These are phyloP conservation scores for Nerophis lumbriciformis DNA, from an alignment of 2,113 vertebrate species.

Conservation along the genomic window DNA sequence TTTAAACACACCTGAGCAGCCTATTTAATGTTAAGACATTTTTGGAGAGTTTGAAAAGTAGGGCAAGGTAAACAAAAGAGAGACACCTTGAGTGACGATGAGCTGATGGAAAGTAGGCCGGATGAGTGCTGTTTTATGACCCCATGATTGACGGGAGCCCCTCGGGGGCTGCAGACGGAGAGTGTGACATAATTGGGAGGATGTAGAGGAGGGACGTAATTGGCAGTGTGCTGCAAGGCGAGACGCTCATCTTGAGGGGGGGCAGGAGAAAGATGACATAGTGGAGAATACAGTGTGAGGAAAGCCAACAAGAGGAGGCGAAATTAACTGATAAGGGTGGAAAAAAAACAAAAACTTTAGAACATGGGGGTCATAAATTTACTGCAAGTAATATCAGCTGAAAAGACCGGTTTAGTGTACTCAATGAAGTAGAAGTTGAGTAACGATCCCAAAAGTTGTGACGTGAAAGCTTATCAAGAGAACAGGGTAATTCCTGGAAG, in stretches of 20 bases:
- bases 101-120: slow-evolving; percentile 44
- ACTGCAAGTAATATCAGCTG: slow-evolving; percentile 30
- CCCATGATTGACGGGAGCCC: slow-evolving; percentile 42
- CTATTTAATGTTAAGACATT: background rate
- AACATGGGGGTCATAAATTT: background rate
- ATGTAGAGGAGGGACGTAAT: slow-evolving; percentile 22
- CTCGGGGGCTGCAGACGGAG: slow-evolving; percentile 31
- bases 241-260: slow-evolving; percentile 16
- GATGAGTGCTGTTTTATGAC: slow-evolving; percentile 38
- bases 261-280: slow-evolving; percentile 12
- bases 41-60: background rate
- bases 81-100: slow-evolving; percentile 1
- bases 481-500: slow-evolving; percentile 33
- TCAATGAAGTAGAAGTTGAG: too few species aligned
- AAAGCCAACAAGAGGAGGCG: slow-evolving; percentile 9
- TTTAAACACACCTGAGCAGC: slow-evolving; percentile 43
- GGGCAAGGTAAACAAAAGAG: slow-evolving; percentile 1
- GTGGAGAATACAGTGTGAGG: slow-evolving; percentile 17
- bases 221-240: slow-evolving; percentile 22
- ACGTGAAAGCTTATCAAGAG: background rate
- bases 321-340: slow-evolving; percentile 25
- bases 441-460: background rate
- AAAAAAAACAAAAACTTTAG: too few species aligned
- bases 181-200: slow-evolving; percentile 44
- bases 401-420: slow-evolving; percentile 20